A percentile compares a stretch with the other conserved stretches of the same genome.
phyloP scores from a whole-genome alignment of 1,140 invertebrate genomes.

The Coboldia fuscipes region DNA sequence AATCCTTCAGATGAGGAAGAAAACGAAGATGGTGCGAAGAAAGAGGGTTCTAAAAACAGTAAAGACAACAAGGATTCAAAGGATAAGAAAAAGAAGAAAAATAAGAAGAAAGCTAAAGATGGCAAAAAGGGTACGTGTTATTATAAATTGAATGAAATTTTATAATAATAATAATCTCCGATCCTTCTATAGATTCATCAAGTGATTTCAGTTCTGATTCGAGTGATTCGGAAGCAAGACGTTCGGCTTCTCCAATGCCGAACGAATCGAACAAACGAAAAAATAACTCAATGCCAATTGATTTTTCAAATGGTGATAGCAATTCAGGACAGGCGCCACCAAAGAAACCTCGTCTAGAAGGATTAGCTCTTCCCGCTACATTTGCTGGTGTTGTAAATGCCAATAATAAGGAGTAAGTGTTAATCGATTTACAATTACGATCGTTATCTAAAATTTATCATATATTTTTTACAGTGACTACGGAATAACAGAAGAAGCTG shows the following conservation, averaged over 20 bases:
- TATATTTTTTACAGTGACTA: conserved; percentile 39
- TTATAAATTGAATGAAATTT: not conserved
- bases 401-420: conserved; percentile 17
- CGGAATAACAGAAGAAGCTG: conserved; percentile 84
- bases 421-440: not conserved
- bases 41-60: too few relatives aligned
- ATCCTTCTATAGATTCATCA: conserved; percentile 28
- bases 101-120: conserved; percentile 35
- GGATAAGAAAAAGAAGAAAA: conserved; percentile 33
- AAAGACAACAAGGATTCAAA: conserved; percentile 35
- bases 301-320: conserved; percentile 27
- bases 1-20: conserved; percentile 32
- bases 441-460: not conserved
- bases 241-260: conserved; percentile 11
- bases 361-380: conserved; percentile 15
- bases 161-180: not conserved
- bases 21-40: conserved; percentile 28
- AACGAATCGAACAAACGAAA: conserved; percentile 18
- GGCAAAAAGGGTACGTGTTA: conserved; percentile 27
- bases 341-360: conserved; percentile 15
- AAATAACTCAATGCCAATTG: conserved; percentile 16
- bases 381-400: conserved; percentile 14
- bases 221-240: conserved; percentile 43
- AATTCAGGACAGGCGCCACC: conserved; percentile 45
- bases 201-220: conserved; percentile 55